Percentiles rank a stretch among this genome's conserved stretches.
These are phyloP conservation scores for Cylindroiulus punctatus DNA, from an alignment of 2,888 invertebrate species.

Conservation along the genomic window DNA sequence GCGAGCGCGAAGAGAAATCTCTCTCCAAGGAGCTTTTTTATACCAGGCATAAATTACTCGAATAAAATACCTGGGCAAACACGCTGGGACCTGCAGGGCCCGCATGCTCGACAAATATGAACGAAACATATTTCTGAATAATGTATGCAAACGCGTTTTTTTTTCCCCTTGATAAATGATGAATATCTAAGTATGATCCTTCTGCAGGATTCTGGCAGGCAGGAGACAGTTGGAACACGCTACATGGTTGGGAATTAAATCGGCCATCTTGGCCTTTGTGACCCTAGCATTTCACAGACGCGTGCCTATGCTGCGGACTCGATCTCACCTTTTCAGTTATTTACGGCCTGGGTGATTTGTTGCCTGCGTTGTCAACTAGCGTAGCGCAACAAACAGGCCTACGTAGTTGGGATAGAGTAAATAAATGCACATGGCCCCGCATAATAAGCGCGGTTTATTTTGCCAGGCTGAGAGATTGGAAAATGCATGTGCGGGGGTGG, in stretches of 20 bases:
- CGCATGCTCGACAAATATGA: neutral
- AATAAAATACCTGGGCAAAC: neutral
- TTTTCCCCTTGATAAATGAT: neutral
- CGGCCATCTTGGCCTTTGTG: neutral
- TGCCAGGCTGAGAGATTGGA: neutral
- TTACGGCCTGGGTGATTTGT: neutral
- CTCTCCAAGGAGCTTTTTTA: conserved; percentile 1
- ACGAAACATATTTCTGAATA: conserved; percentile 18
- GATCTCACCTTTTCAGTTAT: conserved; percentile 7
- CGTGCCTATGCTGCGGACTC: neutral
- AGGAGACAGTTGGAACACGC: neutral
- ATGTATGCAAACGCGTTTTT: conserved; percentile 7
- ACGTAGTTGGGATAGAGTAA: neutral
- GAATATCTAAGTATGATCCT: neutral
- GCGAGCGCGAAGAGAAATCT: neutral
- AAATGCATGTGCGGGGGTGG: neutral
- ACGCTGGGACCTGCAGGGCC: neutral
- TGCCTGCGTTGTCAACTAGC: neutral
- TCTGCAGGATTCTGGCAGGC: neutral
- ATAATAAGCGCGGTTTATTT: neutral
- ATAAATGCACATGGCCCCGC: neutral
- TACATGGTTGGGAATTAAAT: neutral
- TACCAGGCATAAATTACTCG: neutral
- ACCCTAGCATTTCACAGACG: conserved; percentile 4
- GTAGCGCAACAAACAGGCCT: too few relatives aligned